Evolutionary conservation across 92 coral and sea anemone species (phyloP), one percentile per base, ranked within the genome.

Genomic region (Porites cylindrica): DNA sequence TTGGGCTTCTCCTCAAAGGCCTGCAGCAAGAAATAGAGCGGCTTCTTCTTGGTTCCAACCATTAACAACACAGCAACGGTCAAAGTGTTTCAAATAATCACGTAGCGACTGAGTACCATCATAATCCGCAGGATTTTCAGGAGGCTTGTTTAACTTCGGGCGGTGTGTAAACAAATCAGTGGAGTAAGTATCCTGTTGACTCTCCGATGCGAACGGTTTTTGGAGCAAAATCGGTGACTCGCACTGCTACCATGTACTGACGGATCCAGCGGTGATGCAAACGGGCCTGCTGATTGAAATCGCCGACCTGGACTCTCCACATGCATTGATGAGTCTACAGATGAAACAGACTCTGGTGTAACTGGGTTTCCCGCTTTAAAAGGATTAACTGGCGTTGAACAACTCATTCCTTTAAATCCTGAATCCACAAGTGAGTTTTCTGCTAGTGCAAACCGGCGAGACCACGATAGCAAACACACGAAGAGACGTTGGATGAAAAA

Each of bases 61-160:
- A 38, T 38, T 38, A 38, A 38, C 47, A 38, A 3, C 47, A 38
- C 6, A 38, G 47, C 6, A 38, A 38, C 6, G 47, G 6, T 38
- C 85, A 38, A 38, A 38, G 47, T 38, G 47, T 38, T 38, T 38
- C 47, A 38, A 38, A 38, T 38, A 38, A 38, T 38, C 47, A 38
- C 47, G 47, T 38, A 38, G 47, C 47, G 47, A 38, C 47, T 82
- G 86, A 23, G 77, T 53, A 52, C 81, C 72, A 73, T 83, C 81
- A 60, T 72, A 38, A 38, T 38, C 47, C 47, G 47, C 47, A 38
- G 47, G 47, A 38, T 38, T 38, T 38, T 38, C 4, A 83, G 73
- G 73, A 14, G 81, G 81, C 50, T 82, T 82, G 24, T 10, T 72
- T 5, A 82, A 82, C 70, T 59, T 54, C 79, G 77, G 66, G 79